These are phyloP conservation scores for Cuniculus paca DNA, from an alignment of 2,797 vertebrate species.

Conservation along the genomic window DNA sequence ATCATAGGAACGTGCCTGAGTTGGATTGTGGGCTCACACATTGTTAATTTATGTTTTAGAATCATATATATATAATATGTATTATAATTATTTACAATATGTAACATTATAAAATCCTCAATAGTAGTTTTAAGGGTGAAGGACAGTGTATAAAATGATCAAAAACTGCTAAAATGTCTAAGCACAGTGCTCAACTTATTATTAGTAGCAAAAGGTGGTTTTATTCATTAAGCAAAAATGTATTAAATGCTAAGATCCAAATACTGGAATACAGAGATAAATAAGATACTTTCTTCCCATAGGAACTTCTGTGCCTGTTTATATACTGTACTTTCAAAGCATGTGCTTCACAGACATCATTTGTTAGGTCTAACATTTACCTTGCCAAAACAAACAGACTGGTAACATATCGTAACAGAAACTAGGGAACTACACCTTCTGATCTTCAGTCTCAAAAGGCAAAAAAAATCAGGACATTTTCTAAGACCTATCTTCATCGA, in stretches of 20 bases:
- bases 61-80: neutral
- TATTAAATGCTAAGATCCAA: neutral
- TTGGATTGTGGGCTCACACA: neutral
- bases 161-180: neutral
- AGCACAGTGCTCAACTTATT: neutral
- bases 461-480: neutral
- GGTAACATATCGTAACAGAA: constrained; percentile 64
- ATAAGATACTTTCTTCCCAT: constrained; percentile 50
- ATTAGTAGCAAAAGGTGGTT: neutral
- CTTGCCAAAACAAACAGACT: constrained; percentile 80
- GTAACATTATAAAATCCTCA: neutral
- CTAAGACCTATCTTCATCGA: neutral
- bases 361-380: constrained; percentile 80
- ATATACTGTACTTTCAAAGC: constrained; percentile 68
- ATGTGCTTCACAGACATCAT: constrained; percentile 73
- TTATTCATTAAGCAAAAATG: neutral
- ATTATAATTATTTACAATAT: neutral
- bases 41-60: neutral
- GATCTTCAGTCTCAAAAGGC: constrained; percentile 23
- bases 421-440: constrained; percentile 29
- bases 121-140: neutral
- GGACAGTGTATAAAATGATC: neutral
- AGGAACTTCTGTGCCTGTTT: constrained; percentile 76
- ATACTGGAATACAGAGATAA: constrained; percentile 17
- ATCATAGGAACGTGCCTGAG: neutral